Base-by-base conservation (phyloP, 2,797 vertebrate genomes). In the Schizopygopsis malacanthus region DNA sequence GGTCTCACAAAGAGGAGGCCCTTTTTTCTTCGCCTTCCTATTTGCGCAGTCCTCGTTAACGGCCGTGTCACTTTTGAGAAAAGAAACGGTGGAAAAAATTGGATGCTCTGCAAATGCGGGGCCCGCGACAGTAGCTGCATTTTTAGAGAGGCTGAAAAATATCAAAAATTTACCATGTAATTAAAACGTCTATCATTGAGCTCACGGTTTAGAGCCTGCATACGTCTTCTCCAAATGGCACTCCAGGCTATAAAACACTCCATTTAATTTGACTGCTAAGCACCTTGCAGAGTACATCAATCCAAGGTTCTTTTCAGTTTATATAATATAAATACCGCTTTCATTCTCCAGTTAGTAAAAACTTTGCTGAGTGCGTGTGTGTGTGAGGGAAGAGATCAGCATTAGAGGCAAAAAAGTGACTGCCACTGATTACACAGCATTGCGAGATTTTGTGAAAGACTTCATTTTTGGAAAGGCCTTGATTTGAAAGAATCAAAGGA, bases 1-100 rank as follows among this genome's bases (percentile, higher is more conserved):
- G 95, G 91, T 94, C 95, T 96, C 96, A 99, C 97, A 99, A 99
- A 98, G 97, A 96, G 94, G 94, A 95, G 96, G 95, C 96, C 95
- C 97, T 95, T 96, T 97, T 96, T 95, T 95, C 94, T 95, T 93
- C 92, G 93, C 91, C 92, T 91, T 90, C 92, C 93, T 94, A 94
- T 93, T 92, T 89, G 90, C 93, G 87, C 93, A 93, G 96, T 95
- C 94, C 95, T 97, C 81, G 92, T 93, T 94, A 95, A 93, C 94
- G 90, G 92, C 94, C 92, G 93, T 96, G 95, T 95, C 94, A 94
- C 92, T 96, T 94, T 89, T 90, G 54, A 86, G 61, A 85, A 87
- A 81, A 79, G 86, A 85, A 87, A 54, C 4, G 33, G 39, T 52
- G 71, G 81, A 78, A 78, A 82, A 87, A 91, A 91, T 89, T 89